Evolutionary conservation across 2,113 vertebrate species (phyloP).

Genomic region (Pteruthius melanotis): DNA sequence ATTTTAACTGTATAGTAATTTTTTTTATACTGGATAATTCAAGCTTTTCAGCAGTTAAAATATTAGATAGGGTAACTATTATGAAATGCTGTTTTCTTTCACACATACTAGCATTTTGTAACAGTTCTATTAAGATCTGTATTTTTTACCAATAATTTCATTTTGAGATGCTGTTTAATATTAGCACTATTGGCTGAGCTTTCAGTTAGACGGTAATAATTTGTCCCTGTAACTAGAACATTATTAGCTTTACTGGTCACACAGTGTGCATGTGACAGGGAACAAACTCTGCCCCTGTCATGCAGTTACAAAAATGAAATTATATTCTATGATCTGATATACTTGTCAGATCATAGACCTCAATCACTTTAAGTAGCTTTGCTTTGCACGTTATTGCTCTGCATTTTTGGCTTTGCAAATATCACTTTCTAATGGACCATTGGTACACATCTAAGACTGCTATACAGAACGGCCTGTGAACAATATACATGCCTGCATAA

Average conservation of each 20-base stretch:
- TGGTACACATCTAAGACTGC: not conserved
- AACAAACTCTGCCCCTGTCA: not conserved
- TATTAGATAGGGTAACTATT: not conserved
- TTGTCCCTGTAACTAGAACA: not conserved
- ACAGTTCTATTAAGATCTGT: not conserved
- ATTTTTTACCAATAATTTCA: not conserved
- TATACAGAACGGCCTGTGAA: not conserved
- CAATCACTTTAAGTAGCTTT: rapidly evolving
- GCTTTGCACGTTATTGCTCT: not conserved
- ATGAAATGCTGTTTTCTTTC: not conserved
- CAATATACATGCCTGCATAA: not conserved
- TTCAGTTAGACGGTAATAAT: not conserved
- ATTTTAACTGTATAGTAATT: not conserved
- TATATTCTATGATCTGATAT: not conserved
- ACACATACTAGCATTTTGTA: not conserved
- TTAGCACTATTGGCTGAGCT: not conserved
- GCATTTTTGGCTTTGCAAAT: not conserved
- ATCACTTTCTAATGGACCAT: not conserved
- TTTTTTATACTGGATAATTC: not conserved
- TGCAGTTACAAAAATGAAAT: not conserved
- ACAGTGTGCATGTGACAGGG: too few species aligned
- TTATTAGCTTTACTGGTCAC: not conserved
- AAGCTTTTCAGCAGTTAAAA: not conserved
- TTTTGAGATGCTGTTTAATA: not conserved
- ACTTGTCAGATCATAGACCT: not conserved